Conservation (phyloP, 2,797 vertebrate species). For the Dallia pectoralis region DNA sequence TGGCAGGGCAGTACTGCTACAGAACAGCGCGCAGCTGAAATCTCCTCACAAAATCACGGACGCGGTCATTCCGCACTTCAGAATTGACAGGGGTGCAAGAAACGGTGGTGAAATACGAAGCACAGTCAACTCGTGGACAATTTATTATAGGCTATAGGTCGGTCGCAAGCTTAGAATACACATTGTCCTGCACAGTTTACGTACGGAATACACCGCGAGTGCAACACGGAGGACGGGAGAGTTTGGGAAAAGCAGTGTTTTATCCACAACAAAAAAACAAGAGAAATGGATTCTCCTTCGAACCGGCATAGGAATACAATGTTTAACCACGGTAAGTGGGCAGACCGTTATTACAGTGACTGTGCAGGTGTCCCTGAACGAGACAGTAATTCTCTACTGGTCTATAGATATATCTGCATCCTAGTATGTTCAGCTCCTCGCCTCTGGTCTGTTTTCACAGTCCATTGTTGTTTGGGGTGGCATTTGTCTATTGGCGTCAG, state of each 20-base stretch:
- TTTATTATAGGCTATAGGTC: not conserved
- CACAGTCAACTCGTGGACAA: constrained; percentile 7
- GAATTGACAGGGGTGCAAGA: constrained; percentile 16
- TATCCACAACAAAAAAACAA: not conserved
- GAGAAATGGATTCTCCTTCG: constrained; percentile 68
- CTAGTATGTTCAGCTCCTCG: not conserved
- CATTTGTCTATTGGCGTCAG: constrained; percentile 24
- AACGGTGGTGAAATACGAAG: not conserved
- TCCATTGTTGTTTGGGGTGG: constrained; percentile 2
- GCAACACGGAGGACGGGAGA: not conserved
- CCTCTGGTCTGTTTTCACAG: not conserved
- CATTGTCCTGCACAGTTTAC: constrained; percentile 3
- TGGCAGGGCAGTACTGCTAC: constrained; percentile 32
- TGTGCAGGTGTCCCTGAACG: not conserved
- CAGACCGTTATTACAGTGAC: not conserved
- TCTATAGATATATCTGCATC: not conserved
- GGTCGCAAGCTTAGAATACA: constrained; percentile 11
- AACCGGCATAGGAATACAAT: constrained; percentile 70
- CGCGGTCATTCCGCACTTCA: constrained; percentile 28
- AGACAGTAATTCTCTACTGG: not conserved
- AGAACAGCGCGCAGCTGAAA: constrained; percentile 35
- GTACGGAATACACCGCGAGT: not conserved
- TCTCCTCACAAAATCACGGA: constrained; percentile 15
- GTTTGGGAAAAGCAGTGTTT: not conserved
- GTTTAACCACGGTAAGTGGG: constrained; percentile 77